Evolutionary conservation across 1,140 invertebrate species (phyloP), one percentile per base, ranked within the genome.

Genomic region (Bathynomus jamesi): DNA sequence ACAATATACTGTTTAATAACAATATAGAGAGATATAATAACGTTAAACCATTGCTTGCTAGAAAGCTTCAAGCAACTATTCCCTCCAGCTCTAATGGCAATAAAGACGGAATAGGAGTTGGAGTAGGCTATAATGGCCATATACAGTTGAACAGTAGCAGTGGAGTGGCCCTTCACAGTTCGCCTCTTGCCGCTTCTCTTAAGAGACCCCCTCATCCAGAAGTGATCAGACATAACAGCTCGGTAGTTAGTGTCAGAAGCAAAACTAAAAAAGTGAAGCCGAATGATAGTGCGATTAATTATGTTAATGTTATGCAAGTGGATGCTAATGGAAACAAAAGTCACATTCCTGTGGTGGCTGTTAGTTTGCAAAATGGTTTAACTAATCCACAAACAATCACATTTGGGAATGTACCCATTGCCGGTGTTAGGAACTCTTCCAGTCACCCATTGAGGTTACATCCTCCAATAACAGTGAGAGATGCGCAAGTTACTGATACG

Each of bases 191-290:
- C 13, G 72, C 63, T 40, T 73, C 63, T 25, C 68, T 67, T 27
- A 77, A 74, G 60, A 28, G 73, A 65, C 69, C 69, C 7, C 64
- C 73, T 17, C 73, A 74, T 28, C 31, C 60, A 25, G 69, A 74
- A 11, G 65, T 70, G 11, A 62, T 74, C 17, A 71, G 73, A 70
- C 73, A 74, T 40, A 74, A 53, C 69, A 63, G 67, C 63, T 65
- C 72, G 21, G 70, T 69, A 24, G 65, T 67, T 53, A 77, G 71
- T 74, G 72, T 67, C 62, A 77, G 72, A 72, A 70, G 67, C 68
- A 77, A 77, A 70, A 77, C 72, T 65, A 77, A 77, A 63, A 77
- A 77, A 46, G 64, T 72, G 32, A 77, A 77, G 53, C 65, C 73
- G 25, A 77, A 69, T 72, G 75, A 77, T 63, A 72, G 73, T 77